Base-by-base conservation (phyloP, 2,888 invertebrate species). In the Leptodirus hochenwartii region DNA sequence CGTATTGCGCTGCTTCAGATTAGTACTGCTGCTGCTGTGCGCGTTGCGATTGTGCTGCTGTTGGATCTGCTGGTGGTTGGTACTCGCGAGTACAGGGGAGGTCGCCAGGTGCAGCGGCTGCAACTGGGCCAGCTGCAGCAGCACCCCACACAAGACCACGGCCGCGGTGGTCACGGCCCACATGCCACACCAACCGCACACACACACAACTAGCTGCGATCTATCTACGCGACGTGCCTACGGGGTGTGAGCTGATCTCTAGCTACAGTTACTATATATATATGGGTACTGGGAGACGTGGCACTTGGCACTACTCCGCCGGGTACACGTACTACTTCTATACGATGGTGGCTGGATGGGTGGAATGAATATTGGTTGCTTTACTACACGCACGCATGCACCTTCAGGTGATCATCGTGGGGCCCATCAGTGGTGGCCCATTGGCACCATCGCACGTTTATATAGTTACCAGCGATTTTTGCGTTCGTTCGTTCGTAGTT, bases 41-140 rank as follows among this genome's bases (percentile, higher is more conserved):
- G 4, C 26, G 8, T 10, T 8, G 31, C 13, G 22, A 22, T 13
- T 34, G 35, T 28, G 34, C 15, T 30, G 37, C 25, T 22, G 35
- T 12, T 32, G 22, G 11, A 27, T 25, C 23, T 28, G 35, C 25
- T 30, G 27, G 10, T 31, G 26, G 35, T 37, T 20, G 8, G 9
- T 8, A 20, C 9, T 20, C 8, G 39, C 46, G 42, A 37, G 48
- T 41, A 37, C 44, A 46, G 39, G 49, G 47, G 43, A 49, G 47
- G 47, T 46, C 40, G 50, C 50, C 38, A 47, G 48, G 41, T 50
- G 50, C 38, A 50, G 49, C 45, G 50, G 51, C 46, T 50, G 53
- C 44, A 53, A 51, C 40, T 50, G 51, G 49, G 53, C 55, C 42
- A 50, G 47, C 41, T n/a, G n/a, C n/a, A n/a, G 51, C 54, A 47